Percentiles rank a stretch among this genome's conserved stretches.
Conservation (phyloP, 2,888 invertebrate genomes). For the Oscheius myriophilus region DNA sequence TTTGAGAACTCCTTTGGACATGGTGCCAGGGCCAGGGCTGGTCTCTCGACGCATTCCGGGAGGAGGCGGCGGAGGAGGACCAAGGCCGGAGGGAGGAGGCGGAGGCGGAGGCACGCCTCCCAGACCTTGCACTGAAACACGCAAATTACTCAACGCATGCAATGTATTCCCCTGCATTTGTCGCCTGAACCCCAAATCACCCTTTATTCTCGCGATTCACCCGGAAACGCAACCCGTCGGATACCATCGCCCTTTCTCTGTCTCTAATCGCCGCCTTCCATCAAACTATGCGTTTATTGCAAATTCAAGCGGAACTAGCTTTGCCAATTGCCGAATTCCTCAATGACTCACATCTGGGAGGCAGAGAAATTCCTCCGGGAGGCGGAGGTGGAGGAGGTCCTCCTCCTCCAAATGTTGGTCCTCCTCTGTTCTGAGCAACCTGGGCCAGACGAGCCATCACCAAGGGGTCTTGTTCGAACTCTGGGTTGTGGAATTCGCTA, state of each 20-base stretch:
- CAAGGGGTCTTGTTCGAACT: slow-evolving; percentile 78
- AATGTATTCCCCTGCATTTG: too few species aligned
- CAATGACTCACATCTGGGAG: slow-evolving; percentile 51
- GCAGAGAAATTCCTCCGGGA: slow-evolving; percentile 50
- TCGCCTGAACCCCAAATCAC: too few species aligned
- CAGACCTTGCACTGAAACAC: slow-evolving; percentile 44
- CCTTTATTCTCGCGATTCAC: background rate
- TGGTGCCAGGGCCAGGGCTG: slow-evolving; percentile 18
- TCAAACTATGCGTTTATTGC: slow-evolving; percentile 9
- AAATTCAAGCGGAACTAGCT: slow-evolving; percentile 3
- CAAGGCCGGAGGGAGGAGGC: slow-evolving; percentile 53
- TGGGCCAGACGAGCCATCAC: slow-evolving; percentile 47
- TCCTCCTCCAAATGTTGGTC: slow-evolving; percentile 31
- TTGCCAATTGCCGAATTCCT: background rate
- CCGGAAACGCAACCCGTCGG: background rate
- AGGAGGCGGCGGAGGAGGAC: slow-evolving; percentile 64
- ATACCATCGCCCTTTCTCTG: background rate
- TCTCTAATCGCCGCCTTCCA: slow-evolving; percentile 15
- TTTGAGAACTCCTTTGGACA: slow-evolving; percentile 78
- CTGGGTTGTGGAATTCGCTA: slow-evolving; percentile 87
- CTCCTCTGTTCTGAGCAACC: slow-evolving; percentile 35
- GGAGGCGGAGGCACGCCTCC: slow-evolving; percentile 74
- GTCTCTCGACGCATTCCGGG: slow-evolving; percentile 71
- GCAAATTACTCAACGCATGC: slow-evolving; percentile 1
- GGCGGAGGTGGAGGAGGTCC: slow-evolving; percentile 58